A percentile compares a stretch with the other conserved stretches of the same genome.
Conservation (phyloP, 2,113 vertebrate species). For the Trochalopteron elliotii region DNA sequence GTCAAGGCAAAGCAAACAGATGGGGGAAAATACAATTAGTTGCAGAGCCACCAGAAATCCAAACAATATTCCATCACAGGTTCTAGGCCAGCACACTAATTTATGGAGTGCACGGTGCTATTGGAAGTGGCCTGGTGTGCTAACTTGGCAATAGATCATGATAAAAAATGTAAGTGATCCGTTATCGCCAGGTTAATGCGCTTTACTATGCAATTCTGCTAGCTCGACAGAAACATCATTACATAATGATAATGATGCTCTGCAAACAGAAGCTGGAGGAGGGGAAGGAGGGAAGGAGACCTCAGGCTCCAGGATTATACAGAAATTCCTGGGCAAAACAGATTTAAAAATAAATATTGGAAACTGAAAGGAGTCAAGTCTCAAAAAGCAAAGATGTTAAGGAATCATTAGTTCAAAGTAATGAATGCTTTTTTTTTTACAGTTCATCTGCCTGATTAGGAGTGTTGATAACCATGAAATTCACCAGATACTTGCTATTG, state of each 20-base stretch:
- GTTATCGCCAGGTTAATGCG: constrained; percentile 43
- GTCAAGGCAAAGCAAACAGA: constrained; percentile 52
- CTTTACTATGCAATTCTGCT: constrained; percentile 48
- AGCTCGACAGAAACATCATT: constrained; percentile 53
- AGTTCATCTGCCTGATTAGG: constrained; percentile 34
- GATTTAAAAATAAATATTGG: neutral
- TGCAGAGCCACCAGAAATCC: constrained; percentile 51
- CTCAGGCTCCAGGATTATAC: neutral
- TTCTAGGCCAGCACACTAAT: constrained; percentile 41
- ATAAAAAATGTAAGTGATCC: constrained; percentile 58
- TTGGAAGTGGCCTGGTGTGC: constrained; percentile 26
- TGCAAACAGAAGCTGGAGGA: neutral
- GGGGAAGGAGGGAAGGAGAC: neutral
- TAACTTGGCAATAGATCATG: constrained; percentile 58
- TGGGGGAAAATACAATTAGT: constrained; percentile 34
- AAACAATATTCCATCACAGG: constrained; percentile 51
- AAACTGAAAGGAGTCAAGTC: neutral
- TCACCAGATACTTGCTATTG: constrained; percentile 10
- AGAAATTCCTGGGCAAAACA: neutral
- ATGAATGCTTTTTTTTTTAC: constrained; percentile 8
- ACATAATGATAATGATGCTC: constrained; percentile 50
- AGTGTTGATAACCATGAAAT: constrained; percentile 46
- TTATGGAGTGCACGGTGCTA: neutral
- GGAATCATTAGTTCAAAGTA: constrained; percentile 56
- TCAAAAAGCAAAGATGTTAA: constrained; percentile 26